Conservation (phyloP, 2,888 invertebrate genomes). For the Acanthosoma haemorrhoidale region DNA sequence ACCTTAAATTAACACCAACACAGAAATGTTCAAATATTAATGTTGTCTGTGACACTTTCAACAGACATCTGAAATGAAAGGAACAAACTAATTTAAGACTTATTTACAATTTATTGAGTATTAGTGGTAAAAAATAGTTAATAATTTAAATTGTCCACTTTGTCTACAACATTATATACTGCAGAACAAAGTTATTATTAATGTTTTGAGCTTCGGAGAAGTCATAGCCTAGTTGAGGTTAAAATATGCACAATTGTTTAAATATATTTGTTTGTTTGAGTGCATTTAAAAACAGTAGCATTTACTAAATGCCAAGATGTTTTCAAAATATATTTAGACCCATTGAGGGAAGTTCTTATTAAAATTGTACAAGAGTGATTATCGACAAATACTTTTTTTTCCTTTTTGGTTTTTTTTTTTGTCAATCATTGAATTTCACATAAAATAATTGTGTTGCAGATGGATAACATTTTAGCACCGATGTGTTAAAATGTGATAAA, state of each 20-base stretch:
- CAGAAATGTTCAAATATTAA: constrained; percentile 31
- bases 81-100: constrained; percentile 18
- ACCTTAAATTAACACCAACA: constrained; percentile 35
- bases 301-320: neutral
- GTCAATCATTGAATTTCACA: constrained; percentile 14
- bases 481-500: constrained; percentile 31
- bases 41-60: constrained; percentile 20
- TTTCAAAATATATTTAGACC: constrained; percentile 5
- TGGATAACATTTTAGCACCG: constrained; percentile 28
- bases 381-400: constrained; percentile 15
- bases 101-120: constrained; percentile 31
- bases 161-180: constrained; percentile 29
- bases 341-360: neutral
- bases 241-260: constrained; percentile 16
- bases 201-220: constrained; percentile 25
- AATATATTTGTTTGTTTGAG: too few species aligned
- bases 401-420: neutral
- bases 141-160: constrained; percentile 29
- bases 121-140: constrained; percentile 35
- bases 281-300: neutral
- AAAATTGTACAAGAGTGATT: constrained; percentile 17
- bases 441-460: constrained; percentile 7
- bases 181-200: constrained; percentile 18
- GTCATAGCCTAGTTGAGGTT: constrained; percentile 3
- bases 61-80: neutral